Evolutionary conservation across 2,888 invertebrate species (phyloP), one percentile per base, ranked within the genome.

Genomic region (Tetragonisca angustula): DNA sequence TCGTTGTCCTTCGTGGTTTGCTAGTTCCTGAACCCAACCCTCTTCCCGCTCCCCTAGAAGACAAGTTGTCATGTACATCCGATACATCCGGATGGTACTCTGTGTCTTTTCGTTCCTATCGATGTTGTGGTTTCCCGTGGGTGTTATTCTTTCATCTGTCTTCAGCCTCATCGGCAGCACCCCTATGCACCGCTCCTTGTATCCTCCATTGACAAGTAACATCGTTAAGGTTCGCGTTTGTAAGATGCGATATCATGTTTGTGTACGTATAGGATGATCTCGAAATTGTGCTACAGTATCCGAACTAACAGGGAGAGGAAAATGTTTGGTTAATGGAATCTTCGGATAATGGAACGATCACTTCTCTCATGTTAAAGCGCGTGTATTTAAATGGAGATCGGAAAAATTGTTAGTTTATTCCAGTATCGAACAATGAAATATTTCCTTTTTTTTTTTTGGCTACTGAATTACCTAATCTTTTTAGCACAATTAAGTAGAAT

Each of bases 71-170:
- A 27, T 61, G 24, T 61, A 61, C 61, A 61, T 27, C 61, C 61
- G 61, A 27, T 61, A 61, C 27, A 3, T 61, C 43, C 27, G 27
- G 61, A 6, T 17, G 15, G 17, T 17, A 1, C 24, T 61, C 4
- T 24, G 17, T 3, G 17, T 24, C 24, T 6, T 92, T 92, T 92
- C 90, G 91, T 89, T 89, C 83, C 91, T 92, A 93, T 93, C 92
- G 93, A 93, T 93, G 92, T 91, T 92, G 91, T 84, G 90, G 90
- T 91, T 88, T 89, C 90, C 87, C 89, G 83, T 88, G 91, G 91
- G 90, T 90, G 84, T 87, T 80, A 87, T 84, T 88, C 85, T 83
- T 77, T 82, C 76, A 71, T 85, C 82, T 84, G 83, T 81, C 81
- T 80, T 36, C 78, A 59, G 43, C 74, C 56, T 79, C 76, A 62